Percentiles rank a stretch among this genome's conserved stretches.
These are phyloP conservation scores for Amblyraja radiata DNA, from an alignment of 2,797 vertebrate species.

Conservation along the genomic window DNA sequence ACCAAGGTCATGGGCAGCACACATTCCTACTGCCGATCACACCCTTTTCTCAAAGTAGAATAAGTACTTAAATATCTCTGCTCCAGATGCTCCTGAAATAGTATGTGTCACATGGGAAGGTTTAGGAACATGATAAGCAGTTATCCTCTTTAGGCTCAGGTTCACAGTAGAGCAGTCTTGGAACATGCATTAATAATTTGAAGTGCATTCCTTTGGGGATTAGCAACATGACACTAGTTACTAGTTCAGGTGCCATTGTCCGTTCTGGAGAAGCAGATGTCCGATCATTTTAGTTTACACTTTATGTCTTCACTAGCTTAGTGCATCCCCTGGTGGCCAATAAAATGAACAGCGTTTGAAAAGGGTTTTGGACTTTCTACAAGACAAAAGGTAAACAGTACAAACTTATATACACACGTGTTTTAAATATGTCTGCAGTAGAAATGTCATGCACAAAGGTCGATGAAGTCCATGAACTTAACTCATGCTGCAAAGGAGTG, in stretches of 20 bases:
- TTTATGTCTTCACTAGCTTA: background rate
- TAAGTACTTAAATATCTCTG: background rate
- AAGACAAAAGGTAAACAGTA: background rate
- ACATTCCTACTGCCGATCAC: background rate
- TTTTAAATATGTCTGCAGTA: background rate
- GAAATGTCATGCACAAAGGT: background rate
- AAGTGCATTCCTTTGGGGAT: background rate
- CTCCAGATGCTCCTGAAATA: background rate
- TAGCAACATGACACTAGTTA: background rate
- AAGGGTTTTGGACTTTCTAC: background rate
- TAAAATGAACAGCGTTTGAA: background rate
- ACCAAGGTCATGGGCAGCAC: background rate
- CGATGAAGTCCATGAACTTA: too few species aligned
- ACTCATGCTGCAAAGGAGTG: background rate
- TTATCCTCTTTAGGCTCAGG: background rate
- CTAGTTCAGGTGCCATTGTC: background rate
- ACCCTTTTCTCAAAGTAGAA: background rate
- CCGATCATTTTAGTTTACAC: too few species aligned
- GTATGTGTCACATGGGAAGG: background rate
- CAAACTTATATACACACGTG: background rate
- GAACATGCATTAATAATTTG: background rate
- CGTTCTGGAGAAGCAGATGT: background rate
- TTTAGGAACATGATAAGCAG: background rate
- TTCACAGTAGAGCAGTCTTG: background rate
- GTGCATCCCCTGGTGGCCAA: constrained; percentile 16